These are phyloP conservation scores for Drosophila sproati DNA, from an alignment of 1,140 invertebrate species.

Conservation along the genomic window DNA sequence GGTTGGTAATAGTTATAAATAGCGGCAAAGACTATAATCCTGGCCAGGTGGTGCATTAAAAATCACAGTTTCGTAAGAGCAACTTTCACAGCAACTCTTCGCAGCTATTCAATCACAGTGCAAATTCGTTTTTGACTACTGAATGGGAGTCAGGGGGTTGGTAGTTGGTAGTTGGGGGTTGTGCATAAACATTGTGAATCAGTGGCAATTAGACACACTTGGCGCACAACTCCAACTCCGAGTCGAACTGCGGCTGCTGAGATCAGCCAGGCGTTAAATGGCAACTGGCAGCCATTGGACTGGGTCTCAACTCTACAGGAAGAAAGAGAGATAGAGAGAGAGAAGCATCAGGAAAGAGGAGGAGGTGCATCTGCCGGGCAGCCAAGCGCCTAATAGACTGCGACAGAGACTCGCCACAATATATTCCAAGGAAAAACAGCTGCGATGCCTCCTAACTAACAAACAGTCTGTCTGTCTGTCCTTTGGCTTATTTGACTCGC, in stretches of 20 bases:
- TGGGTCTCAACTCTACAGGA: conserved; percentile 20
- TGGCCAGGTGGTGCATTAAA: too few relatives aligned
- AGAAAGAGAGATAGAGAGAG: background rate
- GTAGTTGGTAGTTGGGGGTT: background rate
- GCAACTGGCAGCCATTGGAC: conserved; percentile 61
- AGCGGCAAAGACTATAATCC: too few relatives aligned
- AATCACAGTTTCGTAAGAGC: too few relatives aligned
- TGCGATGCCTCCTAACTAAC: background rate
- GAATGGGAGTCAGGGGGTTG: background rate
- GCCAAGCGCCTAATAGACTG: conserved; percentile 78
- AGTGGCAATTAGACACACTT: conserved; percentile 55
- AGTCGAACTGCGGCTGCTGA: conserved; percentile 43
- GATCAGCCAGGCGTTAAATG: conserved; percentile 72
- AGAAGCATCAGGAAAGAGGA: background rate
- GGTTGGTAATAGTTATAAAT: too few relatives aligned
- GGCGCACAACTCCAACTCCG: conserved; percentile 19
- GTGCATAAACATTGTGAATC: conserved; percentile 8
- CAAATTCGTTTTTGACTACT: too few relatives aligned
- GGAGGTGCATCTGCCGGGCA: conserved; percentile 24
- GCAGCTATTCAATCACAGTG: too few relatives aligned
- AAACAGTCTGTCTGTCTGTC: background rate
- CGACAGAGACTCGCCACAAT: conserved; percentile 44
- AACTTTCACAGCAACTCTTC: background rate
- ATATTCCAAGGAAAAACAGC: background rate
- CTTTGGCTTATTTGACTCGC: conserved; percentile 16